These are phyloP conservation scores for Stomorhina lunata DNA, from an alignment of 2,888 invertebrate species.

Conservation along the genomic window DNA sequence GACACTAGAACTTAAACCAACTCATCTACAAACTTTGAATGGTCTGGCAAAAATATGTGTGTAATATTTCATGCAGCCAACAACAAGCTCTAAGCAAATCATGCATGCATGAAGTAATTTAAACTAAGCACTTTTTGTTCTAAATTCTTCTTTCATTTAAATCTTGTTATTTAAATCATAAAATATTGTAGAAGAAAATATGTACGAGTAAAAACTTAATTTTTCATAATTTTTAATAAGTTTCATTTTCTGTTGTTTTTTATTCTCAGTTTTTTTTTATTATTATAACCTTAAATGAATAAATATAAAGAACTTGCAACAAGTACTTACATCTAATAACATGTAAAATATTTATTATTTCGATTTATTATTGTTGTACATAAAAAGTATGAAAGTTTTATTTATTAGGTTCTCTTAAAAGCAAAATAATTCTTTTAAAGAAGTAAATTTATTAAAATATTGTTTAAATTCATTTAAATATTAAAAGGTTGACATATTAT, in stretches of 20 bases:
- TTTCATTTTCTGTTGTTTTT: not conserved
- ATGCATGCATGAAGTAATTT: constrained; percentile 28
- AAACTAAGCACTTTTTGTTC: not conserved
- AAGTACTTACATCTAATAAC: not conserved
- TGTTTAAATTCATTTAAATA: no score
- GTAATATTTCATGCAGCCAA: not conserved
- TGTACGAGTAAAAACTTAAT: not conserved
- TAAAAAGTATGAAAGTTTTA: no score
- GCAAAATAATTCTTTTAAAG: no score
- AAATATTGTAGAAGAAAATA: no score
- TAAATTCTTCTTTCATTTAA: not conserved
- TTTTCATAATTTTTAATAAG: not conserved
- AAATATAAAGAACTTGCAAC: not conserved
- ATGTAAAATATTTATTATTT: not conserved
- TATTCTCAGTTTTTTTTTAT: not conserved
- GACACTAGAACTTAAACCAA: not conserved
- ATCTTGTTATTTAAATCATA: not conserved
- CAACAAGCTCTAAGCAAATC: not conserved
- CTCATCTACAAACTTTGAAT: not conserved
- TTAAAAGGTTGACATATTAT: no score
- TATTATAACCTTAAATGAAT: not conserved
- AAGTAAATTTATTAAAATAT: no score
- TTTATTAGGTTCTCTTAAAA: no score
- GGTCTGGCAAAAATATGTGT: not conserved
- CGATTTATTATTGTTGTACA: not conserved